Conservation (phyloP, 2,888 invertebrate species). For the Drosophila diplacantha region DNA sequence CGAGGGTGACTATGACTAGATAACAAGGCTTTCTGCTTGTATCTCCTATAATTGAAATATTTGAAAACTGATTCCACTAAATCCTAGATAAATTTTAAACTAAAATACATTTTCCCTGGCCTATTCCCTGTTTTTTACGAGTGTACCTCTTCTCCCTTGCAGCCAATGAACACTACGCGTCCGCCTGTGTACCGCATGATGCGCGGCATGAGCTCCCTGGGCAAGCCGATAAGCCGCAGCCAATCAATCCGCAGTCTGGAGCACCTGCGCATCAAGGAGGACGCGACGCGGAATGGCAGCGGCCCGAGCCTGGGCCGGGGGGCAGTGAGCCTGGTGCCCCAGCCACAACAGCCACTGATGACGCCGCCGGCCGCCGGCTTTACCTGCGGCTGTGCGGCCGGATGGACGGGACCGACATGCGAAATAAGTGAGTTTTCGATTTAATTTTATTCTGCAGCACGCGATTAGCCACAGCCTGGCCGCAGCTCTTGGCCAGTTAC, state of each 20-base stretch:
- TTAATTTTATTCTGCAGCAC: constrained; percentile 71
- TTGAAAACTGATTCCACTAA: background rate
- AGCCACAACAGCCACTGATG: constrained; percentile 50
- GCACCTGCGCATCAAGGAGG: constrained; percentile 59
- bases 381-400: constrained; percentile 88
- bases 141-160: constrained; percentile 9
- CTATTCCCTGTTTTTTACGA: background rate
- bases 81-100: background rate
- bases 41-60: background rate
- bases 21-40: background rate
- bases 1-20: too few species aligned
- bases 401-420: constrained; percentile 90
- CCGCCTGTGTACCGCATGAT: constrained; percentile 82
- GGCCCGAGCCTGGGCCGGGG: constrained; percentile 4
- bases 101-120: background rate
- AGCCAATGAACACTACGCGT: constrained; percentile 66
- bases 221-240: constrained; percentile 76
- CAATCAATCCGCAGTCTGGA: constrained; percentile 72
- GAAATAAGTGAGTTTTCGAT: constrained; percentile 82
- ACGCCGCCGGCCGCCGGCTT: constrained; percentile 80
- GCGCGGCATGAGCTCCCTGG: constrained; percentile 78
- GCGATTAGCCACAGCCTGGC: constrained; percentile 66
- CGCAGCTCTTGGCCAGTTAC: constrained; percentile 36
- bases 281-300: constrained; percentile 51
- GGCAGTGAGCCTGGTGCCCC: constrained; percentile 1